These are phyloP conservation scores for Ormyrus pomaceus DNA, from an alignment of 2,888 invertebrate genomes.

Conservation along the genomic window DNA sequence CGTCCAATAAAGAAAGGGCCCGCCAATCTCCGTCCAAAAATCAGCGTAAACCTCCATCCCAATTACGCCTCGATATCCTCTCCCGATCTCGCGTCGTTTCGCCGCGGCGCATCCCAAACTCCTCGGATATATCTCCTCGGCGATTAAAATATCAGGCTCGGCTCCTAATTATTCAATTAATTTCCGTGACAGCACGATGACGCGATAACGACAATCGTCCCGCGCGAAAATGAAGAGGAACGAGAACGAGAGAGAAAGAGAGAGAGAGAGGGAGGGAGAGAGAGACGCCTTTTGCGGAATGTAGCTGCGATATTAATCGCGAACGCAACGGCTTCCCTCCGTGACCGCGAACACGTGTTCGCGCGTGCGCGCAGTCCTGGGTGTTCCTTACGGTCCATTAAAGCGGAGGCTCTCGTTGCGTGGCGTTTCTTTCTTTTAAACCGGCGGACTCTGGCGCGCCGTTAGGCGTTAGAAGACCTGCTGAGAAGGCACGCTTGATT, in stretches of 20 bases:
- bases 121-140: too few relatives aligned
- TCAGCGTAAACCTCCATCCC: background rate
- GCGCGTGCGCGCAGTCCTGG: constrained; percentile 17
- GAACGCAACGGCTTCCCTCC: background rate
- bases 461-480: background rate
- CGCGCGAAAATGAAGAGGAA: constrained; percentile 16
- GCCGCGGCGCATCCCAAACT: background rate
- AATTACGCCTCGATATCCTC: background rate
- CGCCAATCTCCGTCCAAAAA: too few relatives aligned
- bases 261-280: background rate
- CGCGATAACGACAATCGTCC: constrained; percentile 37
- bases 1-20: too few relatives aligned
- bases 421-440: constrained; percentile 26
- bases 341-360: constrained; percentile 42
- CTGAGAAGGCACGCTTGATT: background rate
- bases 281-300: constrained; percentile 39
- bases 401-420: constrained; percentile 16
- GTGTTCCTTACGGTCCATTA: constrained; percentile 43
- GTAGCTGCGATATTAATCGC: constrained; percentile 48
- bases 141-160: constrained; percentile 33
- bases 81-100: background rate
- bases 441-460: constrained; percentile 3
- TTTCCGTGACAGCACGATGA: constrained; percentile 36
- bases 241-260: background rate
- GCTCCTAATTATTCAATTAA: constrained; percentile 50